A percentile compares a stretch with the other conserved stretches of the same genome.
These are phyloP conservation scores for Vulpes vulpes DNA, from an alignment of 2,113 vertebrate species.

Conservation along the genomic window DNA sequence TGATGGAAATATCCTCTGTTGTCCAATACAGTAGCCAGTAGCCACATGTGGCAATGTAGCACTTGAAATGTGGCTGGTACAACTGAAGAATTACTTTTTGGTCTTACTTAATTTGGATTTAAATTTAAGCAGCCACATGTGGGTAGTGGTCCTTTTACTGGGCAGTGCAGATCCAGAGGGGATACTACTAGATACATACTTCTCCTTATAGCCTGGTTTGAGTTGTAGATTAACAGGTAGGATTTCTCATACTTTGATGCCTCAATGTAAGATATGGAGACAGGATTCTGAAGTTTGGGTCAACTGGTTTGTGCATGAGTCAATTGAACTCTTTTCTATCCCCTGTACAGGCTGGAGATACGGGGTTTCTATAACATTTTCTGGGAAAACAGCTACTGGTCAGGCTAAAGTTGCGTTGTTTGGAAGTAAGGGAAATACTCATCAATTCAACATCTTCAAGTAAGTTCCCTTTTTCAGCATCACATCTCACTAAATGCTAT, in stretches of 20 bases:
- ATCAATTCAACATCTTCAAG: constrained; percentile 87
- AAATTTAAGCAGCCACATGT: not conserved
- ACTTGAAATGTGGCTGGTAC: not conserved
- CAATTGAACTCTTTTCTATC: not conserved
- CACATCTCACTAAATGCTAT: not conserved
- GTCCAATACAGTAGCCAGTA: not conserved
- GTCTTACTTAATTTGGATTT: not conserved
- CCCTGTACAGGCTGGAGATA: constrained; percentile 91
- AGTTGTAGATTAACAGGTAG: not conserved
- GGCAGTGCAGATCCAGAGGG: not conserved
- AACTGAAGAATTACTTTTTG: not conserved
- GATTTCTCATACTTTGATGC: not conserved
- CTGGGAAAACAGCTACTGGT: constrained; percentile 84
- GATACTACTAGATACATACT: fast-evolving
- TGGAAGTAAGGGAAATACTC: constrained; percentile 87
- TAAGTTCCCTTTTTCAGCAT: constrained; percentile 77
- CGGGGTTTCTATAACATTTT: constrained; percentile 85
- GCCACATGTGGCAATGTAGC: not conserved
- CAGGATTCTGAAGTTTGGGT: not conserved
- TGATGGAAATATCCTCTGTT: not conserved
- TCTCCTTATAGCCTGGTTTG: not conserved
- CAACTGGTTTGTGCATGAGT: not conserved
- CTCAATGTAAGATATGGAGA: not conserved
- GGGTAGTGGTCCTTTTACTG: not conserved
- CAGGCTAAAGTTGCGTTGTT: constrained; percentile 89